phyloP scores from a whole-genome alignment of 2,797 vertebrate genomes.

The Sylvia borin region DNA sequence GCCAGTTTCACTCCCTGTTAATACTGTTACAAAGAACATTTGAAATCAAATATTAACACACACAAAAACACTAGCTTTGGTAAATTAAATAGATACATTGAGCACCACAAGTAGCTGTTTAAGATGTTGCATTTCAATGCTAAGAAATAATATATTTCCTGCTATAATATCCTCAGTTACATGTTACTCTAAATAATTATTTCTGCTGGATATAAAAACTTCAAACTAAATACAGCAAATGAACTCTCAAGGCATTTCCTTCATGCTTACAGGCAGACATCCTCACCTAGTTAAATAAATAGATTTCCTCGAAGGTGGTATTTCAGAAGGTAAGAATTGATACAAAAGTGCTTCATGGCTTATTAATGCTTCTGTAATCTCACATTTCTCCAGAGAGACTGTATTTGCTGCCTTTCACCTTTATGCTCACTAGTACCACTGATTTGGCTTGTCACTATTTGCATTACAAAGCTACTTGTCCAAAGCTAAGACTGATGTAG shows the following conservation, averaged over 20 bases:
- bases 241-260: constrained; percentile 13
- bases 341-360: constrained; percentile 15
- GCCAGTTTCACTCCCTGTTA: constrained; percentile 43
- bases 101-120: constrained; percentile 53
- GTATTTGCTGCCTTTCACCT: neutral
- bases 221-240: constrained; percentile 34
- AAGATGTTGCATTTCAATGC: constrained; percentile 39
- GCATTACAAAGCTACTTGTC: neutral
- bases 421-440: neutral
- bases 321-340: neutral
- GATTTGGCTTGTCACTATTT: neutral
- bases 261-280: neutral
- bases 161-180: constrained; percentile 39
- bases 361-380: neutral
- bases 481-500: neutral
- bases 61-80: neutral
- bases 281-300: neutral
- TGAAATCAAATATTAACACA: neutral
- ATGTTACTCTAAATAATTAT: constrained; percentile 22
- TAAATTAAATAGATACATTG: constrained; percentile 25
- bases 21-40: constrained; percentile 55
- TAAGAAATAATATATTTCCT: constrained; percentile 40
- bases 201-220: neutral
- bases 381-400: neutral
- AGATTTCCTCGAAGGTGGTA: neutral